These are phyloP conservation scores for Addax nasomaculatus DNA, from an alignment of 2,113 vertebrate genomes.

Conservation along the genomic window DNA sequence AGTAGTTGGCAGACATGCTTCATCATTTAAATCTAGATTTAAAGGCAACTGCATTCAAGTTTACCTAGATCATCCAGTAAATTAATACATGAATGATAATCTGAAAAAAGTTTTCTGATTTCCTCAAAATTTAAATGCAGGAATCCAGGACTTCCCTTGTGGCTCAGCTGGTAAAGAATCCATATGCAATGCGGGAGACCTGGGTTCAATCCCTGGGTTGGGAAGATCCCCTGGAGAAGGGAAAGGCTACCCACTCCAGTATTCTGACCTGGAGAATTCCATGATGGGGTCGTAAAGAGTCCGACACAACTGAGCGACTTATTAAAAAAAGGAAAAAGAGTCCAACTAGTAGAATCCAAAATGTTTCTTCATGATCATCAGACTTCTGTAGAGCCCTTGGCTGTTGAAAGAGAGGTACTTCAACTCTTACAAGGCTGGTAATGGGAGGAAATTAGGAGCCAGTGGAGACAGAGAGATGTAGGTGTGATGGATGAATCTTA, in stretches of 20 bases:
- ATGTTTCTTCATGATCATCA: not conserved
- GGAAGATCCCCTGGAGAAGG: not conserved
- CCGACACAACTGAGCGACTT: not conserved
- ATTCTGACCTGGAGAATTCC: not conserved
- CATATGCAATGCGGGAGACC: not conserved
- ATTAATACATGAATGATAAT: conserved; percentile 8
- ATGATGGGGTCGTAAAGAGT: not conserved
- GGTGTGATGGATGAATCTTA: not conserved
- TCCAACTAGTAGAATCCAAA: not conserved
- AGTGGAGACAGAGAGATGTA: not conserved
- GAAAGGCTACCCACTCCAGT: not conserved
- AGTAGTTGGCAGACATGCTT: not conserved
- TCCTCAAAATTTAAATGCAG: conserved; percentile 3
- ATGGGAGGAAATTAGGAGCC: not conserved
- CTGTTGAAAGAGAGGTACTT: not conserved
- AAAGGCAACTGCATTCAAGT: not conserved
- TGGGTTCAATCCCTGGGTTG: not conserved
- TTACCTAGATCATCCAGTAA: not conserved
- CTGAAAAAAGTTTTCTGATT: not conserved
- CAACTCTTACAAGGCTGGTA: not conserved
- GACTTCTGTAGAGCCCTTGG: not conserved
- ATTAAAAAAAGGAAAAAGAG: not conserved
- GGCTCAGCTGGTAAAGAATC: not conserved
- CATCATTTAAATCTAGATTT: not conserved
- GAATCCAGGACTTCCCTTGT: not conserved